Evolutionary conservation across 2,888 invertebrate species (phyloP).

Genomic region (Sepioteuthis lessoniana): DNA sequence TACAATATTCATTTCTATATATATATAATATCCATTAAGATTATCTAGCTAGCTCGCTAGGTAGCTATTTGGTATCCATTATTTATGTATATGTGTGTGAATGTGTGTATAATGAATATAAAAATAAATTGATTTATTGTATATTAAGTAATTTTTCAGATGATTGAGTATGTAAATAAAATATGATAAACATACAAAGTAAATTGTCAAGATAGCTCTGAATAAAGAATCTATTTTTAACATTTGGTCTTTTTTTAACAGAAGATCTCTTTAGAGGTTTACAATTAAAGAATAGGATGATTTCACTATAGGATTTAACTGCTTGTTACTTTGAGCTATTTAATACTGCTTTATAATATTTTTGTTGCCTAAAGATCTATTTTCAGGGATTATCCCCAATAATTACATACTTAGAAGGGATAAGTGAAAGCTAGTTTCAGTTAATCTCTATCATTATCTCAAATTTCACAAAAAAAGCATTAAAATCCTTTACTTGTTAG

Average conservation of each 20-base stretch:
- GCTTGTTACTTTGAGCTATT: background rate
- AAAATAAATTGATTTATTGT: background rate
- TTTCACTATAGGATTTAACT: background rate
- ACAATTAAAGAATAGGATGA: background rate
- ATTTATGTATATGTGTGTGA: too few relatives aligned
- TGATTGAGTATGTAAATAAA: background rate
- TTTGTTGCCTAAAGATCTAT: constrained; percentile 16
- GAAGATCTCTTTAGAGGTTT: constrained; percentile 14
- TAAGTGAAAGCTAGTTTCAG: background rate
- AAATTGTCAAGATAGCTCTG: background rate
- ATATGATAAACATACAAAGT: background rate
- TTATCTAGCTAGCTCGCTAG: too few relatives aligned
- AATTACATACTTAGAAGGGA: background rate
- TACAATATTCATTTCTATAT: too few relatives aligned
- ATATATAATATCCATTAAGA: too few relatives aligned
- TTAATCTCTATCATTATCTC: background rate
- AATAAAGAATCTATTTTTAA: background rate
- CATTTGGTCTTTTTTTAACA: background rate
- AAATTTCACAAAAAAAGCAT: background rate
- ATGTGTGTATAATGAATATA: background rate
- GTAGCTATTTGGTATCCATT: too few relatives aligned
- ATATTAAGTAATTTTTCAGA: background rate
- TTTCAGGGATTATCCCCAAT: background rate
- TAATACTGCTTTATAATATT: background rate
- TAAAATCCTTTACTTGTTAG: background rate